A percentile compares a stretch with the other conserved stretches of the same genome.
Conservation (phyloP, 2,797 vertebrate genomes). For the Pachyuromys duprasi region DNA sequence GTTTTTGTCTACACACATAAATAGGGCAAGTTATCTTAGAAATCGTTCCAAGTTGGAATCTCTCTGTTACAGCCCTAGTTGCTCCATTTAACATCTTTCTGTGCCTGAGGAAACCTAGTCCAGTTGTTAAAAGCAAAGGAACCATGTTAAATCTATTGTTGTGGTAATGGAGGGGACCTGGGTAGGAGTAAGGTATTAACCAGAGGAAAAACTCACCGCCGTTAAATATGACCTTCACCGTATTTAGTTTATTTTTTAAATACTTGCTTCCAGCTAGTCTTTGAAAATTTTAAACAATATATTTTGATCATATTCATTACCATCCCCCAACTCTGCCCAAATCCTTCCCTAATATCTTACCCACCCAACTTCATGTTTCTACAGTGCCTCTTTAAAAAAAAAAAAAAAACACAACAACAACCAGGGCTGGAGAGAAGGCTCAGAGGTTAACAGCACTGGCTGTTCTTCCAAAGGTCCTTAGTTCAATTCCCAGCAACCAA, state of each 20-base stretch:
- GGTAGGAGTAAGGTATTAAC: not conserved
- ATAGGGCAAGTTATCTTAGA: slow-evolving; percentile 51
- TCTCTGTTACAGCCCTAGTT: slow-evolving; percentile 58
- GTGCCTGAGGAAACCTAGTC: not conserved
- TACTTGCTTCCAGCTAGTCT: not conserved
- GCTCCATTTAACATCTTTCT: slow-evolving; percentile 32
- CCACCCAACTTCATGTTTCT: not conserved
- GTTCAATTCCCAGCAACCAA: too few species aligned
- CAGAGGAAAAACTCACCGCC: not conserved
- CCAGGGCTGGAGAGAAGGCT: too few species aligned
- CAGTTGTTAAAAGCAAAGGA: slow-evolving; percentile 43
- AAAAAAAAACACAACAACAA: not conserved
- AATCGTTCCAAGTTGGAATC: slow-evolving; percentile 41
- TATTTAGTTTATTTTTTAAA: not conserved
- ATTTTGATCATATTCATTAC: not conserved
- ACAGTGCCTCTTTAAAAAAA: not conserved
- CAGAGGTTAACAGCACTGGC: too few species aligned
- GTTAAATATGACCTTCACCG: not conserved
- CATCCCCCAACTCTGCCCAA: not conserved
- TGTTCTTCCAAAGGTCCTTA: too few species aligned
- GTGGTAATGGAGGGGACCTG: not conserved
- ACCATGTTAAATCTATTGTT: not conserved
- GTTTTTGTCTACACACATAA: slow-evolving; percentile 35
- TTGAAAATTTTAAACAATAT: not conserved
- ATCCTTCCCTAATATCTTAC: not conserved